Conservation (phyloP, 2,113 vertebrate species). For the Anhinga anhinga region DNA sequence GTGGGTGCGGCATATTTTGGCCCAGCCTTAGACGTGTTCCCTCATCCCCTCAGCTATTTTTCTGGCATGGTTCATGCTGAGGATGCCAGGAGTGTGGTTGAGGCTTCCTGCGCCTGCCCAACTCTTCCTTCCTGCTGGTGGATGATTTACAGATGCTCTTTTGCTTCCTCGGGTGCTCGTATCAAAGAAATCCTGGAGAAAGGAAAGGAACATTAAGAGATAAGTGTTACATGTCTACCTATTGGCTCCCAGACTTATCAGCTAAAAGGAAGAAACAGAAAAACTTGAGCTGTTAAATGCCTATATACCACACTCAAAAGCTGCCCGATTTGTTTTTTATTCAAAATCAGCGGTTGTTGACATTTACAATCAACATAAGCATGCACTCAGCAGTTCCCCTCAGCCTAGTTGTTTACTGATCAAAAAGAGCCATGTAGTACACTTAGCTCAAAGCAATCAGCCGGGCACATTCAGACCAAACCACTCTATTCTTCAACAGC, state of each 20-base stretch:
- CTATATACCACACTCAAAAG: neutral
- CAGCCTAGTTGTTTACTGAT: neutral
- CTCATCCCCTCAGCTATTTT: neutral
- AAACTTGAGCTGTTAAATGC: neutral
- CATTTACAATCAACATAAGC: neutral
- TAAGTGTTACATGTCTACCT: neutral
- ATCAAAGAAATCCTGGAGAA: neutral
- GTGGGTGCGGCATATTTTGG: neutral
- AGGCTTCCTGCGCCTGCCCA: neutral
- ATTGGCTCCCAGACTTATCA: neutral
- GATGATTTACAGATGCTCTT: neutral
- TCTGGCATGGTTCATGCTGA: neutral
- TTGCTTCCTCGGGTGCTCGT: neutral
- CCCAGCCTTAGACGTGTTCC: neutral
- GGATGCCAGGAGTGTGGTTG: neutral
- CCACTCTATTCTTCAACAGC: neutral
- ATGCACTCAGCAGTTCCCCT: neutral
- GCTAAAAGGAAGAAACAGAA: neutral
- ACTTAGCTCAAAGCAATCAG: neutral
- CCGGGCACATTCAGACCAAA: rapidly evolving
- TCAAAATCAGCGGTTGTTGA: neutral
- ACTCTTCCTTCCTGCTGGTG: neutral
- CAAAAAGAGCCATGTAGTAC: neutral
- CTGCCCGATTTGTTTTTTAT: neutral
- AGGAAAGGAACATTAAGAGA: neutral